phyloP scores from a whole-genome alignment of 1,140 invertebrate genomes.

The Phenacoccus solenopsis region DNA sequence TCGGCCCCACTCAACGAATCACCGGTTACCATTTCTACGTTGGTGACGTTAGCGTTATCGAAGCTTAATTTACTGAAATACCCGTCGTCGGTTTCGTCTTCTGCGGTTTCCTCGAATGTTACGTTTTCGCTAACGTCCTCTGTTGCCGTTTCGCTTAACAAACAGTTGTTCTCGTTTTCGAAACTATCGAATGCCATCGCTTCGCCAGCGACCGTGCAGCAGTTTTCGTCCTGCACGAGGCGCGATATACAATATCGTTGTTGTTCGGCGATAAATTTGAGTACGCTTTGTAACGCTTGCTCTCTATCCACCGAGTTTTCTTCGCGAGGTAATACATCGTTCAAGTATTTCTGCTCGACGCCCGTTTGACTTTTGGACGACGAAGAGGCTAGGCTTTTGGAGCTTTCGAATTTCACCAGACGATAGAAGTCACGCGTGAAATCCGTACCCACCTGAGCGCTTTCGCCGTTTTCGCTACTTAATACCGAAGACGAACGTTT shows the following conservation, averaged over 20 bases:
- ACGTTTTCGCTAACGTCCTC: neutral
- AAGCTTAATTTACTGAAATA: constrained; percentile 7
- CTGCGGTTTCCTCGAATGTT: neutral
- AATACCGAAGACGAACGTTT: constrained; percentile 54
- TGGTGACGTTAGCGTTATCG: neutral
- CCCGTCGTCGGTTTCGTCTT: neutral
- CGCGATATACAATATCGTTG: constrained; percentile 50
- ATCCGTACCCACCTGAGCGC: constrained; percentile 52
- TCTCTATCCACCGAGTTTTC: constrained; percentile 43
- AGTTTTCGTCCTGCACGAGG: constrained; percentile 41
- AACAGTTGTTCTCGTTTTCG: neutral
- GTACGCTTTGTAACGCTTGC: constrained; percentile 54
- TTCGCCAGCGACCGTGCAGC: constrained; percentile 34
- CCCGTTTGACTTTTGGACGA: constrained; percentile 37
- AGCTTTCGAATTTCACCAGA: constrained; percentile 65
- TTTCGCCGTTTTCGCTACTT: constrained; percentile 40
- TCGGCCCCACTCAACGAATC: neutral
- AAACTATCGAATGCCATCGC: constrained; percentile 26
- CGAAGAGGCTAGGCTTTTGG: constrained; percentile 60
- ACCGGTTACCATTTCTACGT: neutral
- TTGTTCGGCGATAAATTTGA: constrained; percentile 61
- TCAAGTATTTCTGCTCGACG: neutral
- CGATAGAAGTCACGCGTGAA: constrained; percentile 64
- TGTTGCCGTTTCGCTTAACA: neutral
- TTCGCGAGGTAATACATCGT: neutral